phyloP scores from a whole-genome alignment of 2,113 vertebrate genomes.

The Sula dactylatra region DNA sequence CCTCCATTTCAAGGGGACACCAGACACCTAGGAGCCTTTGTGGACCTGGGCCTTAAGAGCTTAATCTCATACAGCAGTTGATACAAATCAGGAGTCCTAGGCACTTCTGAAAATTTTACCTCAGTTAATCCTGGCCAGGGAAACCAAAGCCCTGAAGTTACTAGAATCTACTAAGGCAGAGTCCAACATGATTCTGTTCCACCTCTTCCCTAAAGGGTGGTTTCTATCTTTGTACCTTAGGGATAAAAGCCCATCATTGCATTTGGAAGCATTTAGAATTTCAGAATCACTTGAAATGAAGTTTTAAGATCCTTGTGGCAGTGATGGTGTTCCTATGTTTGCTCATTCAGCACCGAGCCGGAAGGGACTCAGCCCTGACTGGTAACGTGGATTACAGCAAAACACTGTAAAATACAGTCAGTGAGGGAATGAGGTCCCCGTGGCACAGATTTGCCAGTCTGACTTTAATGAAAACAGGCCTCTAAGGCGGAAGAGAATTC shows the following conservation, averaged over 20 bases:
- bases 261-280: conserved; percentile 14
- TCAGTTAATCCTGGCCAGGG: conserved; percentile 25
- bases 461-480: not conserved
- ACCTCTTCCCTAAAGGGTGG: not conserved
- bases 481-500: not conserved
- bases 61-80: not conserved
- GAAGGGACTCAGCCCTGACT: not conserved
- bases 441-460: not conserved
- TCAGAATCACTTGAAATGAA: not conserved
- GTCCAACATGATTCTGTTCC: not conserved
- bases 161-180: conserved; percentile 52
- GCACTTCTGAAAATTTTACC: conserved; percentile 50
- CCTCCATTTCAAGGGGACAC: not conserved
- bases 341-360: not conserved
- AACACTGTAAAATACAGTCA: not conserved
- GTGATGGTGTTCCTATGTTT: not conserved
- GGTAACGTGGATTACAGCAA: not conserved
- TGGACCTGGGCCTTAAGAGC: not conserved
- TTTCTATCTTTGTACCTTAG: not conserved
- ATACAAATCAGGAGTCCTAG: not conserved
- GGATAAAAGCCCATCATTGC: not conserved
- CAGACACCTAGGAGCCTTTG: not conserved
- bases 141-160: conserved; percentile 20
- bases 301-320: not conserved
- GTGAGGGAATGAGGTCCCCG: not conserved